Percentiles rank a stretch among this genome's conserved stretches.
phyloP scores from a whole-genome alignment of 2,113 vertebrate species.

The Corythornis madagascariensis region DNA sequence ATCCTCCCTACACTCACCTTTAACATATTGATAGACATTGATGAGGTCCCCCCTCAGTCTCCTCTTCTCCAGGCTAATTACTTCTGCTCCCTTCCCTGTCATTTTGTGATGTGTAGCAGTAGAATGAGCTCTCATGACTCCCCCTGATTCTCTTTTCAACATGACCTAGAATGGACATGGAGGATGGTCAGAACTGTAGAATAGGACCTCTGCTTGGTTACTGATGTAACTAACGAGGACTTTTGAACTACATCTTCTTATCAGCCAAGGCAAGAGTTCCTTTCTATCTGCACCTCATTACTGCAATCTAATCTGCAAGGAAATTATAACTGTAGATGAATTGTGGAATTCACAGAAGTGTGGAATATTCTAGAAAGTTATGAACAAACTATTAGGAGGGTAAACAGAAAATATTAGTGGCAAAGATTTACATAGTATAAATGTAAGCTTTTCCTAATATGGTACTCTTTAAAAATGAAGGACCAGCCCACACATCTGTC shows the following conservation, averaged over 20 bases:
- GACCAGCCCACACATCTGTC: not conserved
- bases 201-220: not conserved
- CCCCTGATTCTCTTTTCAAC: not conserved
- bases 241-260: not conserved
- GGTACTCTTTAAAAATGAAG: not conserved
- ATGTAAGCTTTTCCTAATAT: not conserved
- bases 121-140: not conserved
- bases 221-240: not conserved
- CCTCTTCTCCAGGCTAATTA: not conserved
- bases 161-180: not conserved
- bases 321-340: not conserved
- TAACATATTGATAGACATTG: too few species aligned
- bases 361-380: not conserved
- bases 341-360: not conserved
- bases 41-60: too few species aligned
- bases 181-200: not conserved
- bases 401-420: not conserved
- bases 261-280: not conserved
- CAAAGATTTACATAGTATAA: not conserved
- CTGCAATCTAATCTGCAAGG: not conserved
- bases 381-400: not conserved
- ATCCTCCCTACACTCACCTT: too few species aligned
- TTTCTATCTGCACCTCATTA: not conserved
- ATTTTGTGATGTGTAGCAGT: slow-evolving; percentile 1
- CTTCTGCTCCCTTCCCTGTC: not conserved